Percentiles rank a stretch among this genome's conserved stretches.
These are phyloP conservation scores for Erebia aethiops DNA, from an alignment of 2,888 invertebrate genomes.

Conservation along the genomic window DNA sequence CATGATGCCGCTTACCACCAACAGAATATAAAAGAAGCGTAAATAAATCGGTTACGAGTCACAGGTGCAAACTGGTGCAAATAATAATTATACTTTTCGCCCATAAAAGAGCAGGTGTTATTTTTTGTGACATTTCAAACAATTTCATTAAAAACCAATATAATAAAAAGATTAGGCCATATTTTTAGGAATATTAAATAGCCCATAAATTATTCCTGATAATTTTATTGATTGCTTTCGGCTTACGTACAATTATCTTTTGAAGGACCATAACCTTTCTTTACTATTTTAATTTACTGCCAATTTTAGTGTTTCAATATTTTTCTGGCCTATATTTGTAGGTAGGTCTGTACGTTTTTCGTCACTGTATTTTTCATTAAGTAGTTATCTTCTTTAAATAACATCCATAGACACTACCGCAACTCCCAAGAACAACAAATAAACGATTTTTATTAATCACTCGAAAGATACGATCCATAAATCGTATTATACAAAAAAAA, in stretches of 20 bases:
- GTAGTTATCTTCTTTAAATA: too few species aligned
- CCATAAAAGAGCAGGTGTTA: slow-evolving; percentile 54
- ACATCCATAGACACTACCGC: too few species aligned
- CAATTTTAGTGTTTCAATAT: too few species aligned
- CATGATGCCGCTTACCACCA: slow-evolving; percentile 48
- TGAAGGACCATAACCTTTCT: not conserved
- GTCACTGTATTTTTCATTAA: too few species aligned
- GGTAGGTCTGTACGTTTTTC: too few species aligned
- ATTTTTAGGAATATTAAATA: not conserved
- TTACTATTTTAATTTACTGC: slow-evolving; percentile 2
- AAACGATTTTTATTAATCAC: too few species aligned
- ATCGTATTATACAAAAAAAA: too few species aligned
- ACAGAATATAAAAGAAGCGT: slow-evolving; percentile 49
- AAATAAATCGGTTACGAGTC: slow-evolving; percentile 69
- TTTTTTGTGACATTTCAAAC: slow-evolving; percentile 41
- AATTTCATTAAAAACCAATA: slow-evolving; percentile 50
- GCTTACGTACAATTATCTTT: not conserved
- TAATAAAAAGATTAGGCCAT: not conserved
- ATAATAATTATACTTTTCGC: slow-evolving; percentile 57
- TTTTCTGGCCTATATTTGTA: too few species aligned
- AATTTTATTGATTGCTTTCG: not conserved
- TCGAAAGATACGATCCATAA: too few species aligned
- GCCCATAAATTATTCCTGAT: not conserved
- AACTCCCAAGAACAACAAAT: too few species aligned
- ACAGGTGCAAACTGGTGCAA: slow-evolving; percentile 81